These are phyloP conservation scores for Chloroclysta siterata DNA, from an alignment of 2,888 invertebrate genomes.

Conservation along the genomic window DNA sequence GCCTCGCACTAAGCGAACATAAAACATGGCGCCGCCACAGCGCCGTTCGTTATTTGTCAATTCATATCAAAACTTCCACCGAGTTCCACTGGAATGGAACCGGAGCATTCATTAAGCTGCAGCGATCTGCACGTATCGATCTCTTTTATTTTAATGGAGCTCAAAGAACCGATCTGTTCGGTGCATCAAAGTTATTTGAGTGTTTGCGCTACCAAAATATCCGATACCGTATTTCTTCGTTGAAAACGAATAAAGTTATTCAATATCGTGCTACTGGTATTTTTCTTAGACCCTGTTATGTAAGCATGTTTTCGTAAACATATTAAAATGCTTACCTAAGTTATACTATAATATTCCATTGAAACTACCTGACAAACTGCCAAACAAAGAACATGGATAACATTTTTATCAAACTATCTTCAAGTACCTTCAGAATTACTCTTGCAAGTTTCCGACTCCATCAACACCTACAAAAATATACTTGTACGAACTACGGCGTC, in stretches of 20 bases:
- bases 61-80: conserved; percentile 1
- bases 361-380: neutral
- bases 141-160: conserved; percentile 11
- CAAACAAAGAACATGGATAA: neutral
- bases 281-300: neutral
- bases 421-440: neutral
- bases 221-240: neutral
- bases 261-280: neutral
- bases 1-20: neutral
- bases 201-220: conserved; percentile 6
- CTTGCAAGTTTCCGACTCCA: neutral
- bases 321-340: neutral
- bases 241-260: conserved; percentile 1
- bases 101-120: conserved; percentile 14
- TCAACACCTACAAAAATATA: neutral
- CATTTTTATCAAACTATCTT: neutral
- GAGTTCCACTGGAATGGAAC: conserved; percentile 2
- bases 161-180: neutral
- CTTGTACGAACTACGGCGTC: neutral
- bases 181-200: conserved; percentile 1
- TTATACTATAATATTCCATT: too few species aligned
- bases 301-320: conserved; percentile 3
- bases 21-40: neutral
- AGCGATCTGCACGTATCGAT: conserved; percentile 12
- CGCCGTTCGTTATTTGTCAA: conserved; percentile 1